Percentiles rank a stretch among this genome's conserved stretches.
Evolutionary conservation across 1,140 invertebrate genomes (phyloP).

Genomic region (Eufriesea mexicana): DNA sequence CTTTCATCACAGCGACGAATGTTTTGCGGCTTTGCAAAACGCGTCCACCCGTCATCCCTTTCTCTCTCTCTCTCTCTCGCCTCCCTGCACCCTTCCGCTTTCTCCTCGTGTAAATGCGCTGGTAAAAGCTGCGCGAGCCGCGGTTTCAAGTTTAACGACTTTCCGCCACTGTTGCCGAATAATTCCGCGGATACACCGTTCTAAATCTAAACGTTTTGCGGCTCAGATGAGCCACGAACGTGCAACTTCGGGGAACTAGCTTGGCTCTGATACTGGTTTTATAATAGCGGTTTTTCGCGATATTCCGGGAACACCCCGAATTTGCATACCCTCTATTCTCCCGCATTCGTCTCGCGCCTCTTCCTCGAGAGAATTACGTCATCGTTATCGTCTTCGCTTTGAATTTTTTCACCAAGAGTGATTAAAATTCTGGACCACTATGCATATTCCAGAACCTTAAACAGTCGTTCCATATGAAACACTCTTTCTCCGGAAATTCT

Average conservation of each 20-base stretch:
- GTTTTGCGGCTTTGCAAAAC: slow-evolving; percentile 25
- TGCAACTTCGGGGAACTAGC: not conserved
- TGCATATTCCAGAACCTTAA: too few relatives aligned
- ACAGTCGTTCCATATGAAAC: too few relatives aligned
- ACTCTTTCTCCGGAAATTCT: too few relatives aligned
- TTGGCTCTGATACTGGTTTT: not conserved
- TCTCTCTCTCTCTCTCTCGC: not conserved
- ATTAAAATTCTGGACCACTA: too few relatives aligned
- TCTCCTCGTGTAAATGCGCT: not conserved
- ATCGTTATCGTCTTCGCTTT: too few relatives aligned
- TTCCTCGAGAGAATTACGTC: too few relatives aligned
- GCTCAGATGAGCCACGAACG: too few relatives aligned
- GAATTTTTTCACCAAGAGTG: too few relatives aligned
- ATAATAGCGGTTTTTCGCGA: not conserved
- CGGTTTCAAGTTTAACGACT: slow-evolving; percentile 28
- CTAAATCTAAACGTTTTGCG: not conserved
- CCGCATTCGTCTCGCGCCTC: too few relatives aligned
- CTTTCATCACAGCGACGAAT: slow-evolving; percentile 23
- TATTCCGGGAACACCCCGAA: too few relatives aligned
- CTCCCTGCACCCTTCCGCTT: too few relatives aligned
- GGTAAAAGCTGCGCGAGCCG: not conserved
- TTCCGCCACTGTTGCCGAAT: not conserved
- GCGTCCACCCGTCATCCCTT: not conserved
- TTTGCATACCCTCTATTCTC: too few relatives aligned
- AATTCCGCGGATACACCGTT: not conserved